Percentiles rank a stretch among this genome's conserved stretches.
These are phyloP conservation scores for Cantharis lateralis DNA, from an alignment of 2,888 invertebrate species.

Conservation along the genomic window DNA sequence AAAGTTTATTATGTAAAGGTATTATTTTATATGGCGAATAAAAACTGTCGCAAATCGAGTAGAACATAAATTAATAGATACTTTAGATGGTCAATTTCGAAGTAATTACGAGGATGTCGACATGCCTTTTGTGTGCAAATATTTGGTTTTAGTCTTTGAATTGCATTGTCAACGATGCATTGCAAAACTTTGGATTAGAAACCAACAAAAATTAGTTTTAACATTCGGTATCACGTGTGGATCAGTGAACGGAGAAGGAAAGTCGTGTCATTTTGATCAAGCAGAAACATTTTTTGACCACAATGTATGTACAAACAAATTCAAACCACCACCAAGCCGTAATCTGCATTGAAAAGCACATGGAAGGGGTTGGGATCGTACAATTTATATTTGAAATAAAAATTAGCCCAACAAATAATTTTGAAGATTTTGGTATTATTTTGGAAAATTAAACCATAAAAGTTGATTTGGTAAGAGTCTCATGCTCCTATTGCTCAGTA, in stretches of 20 bases:
- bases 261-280: not conserved
- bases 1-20: constrained; percentile 47
- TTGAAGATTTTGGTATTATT: too few relatives aligned
- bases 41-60: constrained; percentile 18
- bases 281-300: not conserved
- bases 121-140: not conserved
- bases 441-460: too few relatives aligned
- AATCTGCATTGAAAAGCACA: too few relatives aligned
- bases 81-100: not conserved
- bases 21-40: constrained; percentile 44
- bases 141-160: not conserved
- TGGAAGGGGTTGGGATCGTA: too few relatives aligned
- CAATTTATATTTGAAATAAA: too few relatives aligned
- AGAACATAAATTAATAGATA: constrained; percentile 14
- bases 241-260: not conserved
- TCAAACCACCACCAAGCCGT: too few relatives aligned
- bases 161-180: not conserved
- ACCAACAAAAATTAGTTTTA: not conserved
- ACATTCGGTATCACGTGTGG: not conserved
- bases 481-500: too few relatives aligned
- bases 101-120: not conserved
- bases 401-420: too few relatives aligned
- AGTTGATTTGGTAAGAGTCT: too few relatives aligned
- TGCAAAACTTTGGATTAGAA: not conserved
- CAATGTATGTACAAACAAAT: not conserved